phyloP scores from a whole-genome alignment of 2,113 vertebrate species.

The Odocoileus virginianus region DNA sequence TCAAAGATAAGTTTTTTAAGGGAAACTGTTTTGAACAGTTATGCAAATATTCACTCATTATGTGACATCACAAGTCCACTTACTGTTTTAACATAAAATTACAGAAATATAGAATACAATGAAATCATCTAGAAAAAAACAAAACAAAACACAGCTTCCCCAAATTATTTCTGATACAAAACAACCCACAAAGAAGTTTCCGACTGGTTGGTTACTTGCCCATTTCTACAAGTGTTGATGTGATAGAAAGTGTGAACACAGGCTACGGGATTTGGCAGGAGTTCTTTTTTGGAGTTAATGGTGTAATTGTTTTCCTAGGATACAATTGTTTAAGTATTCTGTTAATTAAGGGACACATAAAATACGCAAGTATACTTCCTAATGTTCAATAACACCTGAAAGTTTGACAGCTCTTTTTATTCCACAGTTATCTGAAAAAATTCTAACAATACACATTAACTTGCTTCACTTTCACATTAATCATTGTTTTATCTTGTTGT shows the following conservation, averaged over 20 bases:
- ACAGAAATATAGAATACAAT: background rate
- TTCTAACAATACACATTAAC: background rate
- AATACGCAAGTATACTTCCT: conserved; percentile 11
- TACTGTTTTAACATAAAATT: background rate
- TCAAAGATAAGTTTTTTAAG: background rate
- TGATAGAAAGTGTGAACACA: conserved; percentile 34
- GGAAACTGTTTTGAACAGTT: background rate
- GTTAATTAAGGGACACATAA: background rate
- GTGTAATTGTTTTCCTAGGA: background rate
- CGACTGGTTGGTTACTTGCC: conserved; percentile 40
- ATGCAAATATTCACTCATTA: conserved; percentile 22
- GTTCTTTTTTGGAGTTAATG: conserved; percentile 12
- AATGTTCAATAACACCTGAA: background rate
- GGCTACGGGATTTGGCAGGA: background rate
- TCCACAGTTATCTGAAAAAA: background rate
- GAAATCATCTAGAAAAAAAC: background rate
- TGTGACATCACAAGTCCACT: background rate
- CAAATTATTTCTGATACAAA: conserved; percentile 28
- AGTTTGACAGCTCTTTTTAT: background rate
- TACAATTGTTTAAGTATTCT: conserved; percentile 22
- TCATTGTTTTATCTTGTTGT: background rate
- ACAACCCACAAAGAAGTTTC: conserved; percentile 22
- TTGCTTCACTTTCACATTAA: background rate
- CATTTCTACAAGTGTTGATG: background rate
- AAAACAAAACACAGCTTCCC: background rate